phyloP scores from a whole-genome alignment of 2,888 invertebrate genomes.

The Epistrophella euchroma region DNA sequence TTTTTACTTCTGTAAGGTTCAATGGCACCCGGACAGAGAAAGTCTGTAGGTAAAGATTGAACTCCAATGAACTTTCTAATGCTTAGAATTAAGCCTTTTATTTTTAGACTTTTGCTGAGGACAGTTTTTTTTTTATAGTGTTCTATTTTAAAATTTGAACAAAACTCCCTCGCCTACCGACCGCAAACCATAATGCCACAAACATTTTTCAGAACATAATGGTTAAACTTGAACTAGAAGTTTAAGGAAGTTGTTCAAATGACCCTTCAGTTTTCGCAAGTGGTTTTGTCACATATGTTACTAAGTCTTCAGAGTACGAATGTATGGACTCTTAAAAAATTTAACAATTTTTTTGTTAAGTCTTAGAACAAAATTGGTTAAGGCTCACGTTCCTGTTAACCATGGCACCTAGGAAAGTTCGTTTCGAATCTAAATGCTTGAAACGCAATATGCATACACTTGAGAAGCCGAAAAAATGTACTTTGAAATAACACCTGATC shows the following conservation, averaged over 20 bases:
- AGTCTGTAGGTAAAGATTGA: neutral
- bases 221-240: neutral
- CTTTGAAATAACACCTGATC: neutral
- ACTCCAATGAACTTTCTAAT: neutral
- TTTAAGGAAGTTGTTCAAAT: slow-evolving; percentile 4
- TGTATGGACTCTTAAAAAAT: neutral
- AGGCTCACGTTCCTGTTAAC: slow-evolving; percentile 36
- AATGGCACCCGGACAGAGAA: slow-evolving; percentile 4
- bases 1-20: slow-evolving; percentile 48
- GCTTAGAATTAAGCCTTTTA: neutral
- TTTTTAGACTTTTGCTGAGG: neutral
- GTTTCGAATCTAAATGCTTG: neutral
- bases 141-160: neutral
- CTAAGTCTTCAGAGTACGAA: neutral
- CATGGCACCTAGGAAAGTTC: neutral
- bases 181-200: slow-evolving; percentile 1
- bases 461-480: neutral
- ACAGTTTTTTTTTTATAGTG: neutral
- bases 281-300: slow-evolving; percentile 5
- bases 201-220: neutral
- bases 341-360: neutral
- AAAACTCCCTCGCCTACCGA: neutral
- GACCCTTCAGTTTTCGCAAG: neutral
- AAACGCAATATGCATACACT: neutral
- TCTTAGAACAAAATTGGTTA: slow-evolving; percentile 30